phyloP scores from a whole-genome alignment of 30 jellyfish, hydroid and myxozoan genomes.

The Hydra vulgaris region DNA sequence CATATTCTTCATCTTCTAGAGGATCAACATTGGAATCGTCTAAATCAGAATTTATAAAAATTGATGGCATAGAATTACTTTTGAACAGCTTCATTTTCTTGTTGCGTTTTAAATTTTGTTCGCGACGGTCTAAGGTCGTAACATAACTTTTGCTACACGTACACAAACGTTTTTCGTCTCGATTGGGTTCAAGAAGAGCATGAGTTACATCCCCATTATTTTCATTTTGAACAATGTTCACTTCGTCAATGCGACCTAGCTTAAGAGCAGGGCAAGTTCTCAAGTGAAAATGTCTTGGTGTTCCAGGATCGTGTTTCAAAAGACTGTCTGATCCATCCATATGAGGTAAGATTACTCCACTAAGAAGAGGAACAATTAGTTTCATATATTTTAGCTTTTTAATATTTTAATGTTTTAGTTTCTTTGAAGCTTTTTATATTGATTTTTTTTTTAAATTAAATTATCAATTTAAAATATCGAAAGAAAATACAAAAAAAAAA shows the following conservation, averaged over 20 bases:
- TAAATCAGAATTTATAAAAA: slow-evolving; percentile 30
- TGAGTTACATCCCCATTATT: slow-evolving; percentile 46
- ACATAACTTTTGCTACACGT: slow-evolving; percentile 22
- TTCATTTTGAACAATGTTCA: slow-evolving; percentile 20
- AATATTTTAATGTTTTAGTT: too few relatives aligned
- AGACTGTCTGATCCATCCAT: slow-evolving; percentile 18
- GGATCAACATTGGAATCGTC: slow-evolving; percentile 29
- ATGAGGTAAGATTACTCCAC: slow-evolving; percentile 24
- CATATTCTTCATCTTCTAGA: slow-evolving; percentile 78
- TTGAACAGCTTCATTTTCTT: slow-evolving; percentile 48
- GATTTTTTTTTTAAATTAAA: too few relatives aligned
- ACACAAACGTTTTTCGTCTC: slow-evolving; percentile 30
- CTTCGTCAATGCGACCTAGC: slow-evolving; percentile 9
- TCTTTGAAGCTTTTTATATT: background rate
- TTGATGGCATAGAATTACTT: slow-evolving; percentile 68
- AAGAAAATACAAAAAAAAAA: too few relatives aligned
- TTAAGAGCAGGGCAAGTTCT: slow-evolving; percentile 54
- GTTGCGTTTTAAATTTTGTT: slow-evolving; percentile 37
- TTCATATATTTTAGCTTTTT: background rate
- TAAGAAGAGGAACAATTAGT: slow-evolving; percentile 2
- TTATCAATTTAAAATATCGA: too few relatives aligned
- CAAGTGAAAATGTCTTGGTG: slow-evolving; percentile 48
- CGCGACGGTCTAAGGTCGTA: slow-evolving; percentile 54
- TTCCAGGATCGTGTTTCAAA: slow-evolving; percentile 27
- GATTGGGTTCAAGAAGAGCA: slow-evolving; percentile 23